Conservation (phyloP, 2,797 vertebrate genomes). For the Muscicapa striata region DNA sequence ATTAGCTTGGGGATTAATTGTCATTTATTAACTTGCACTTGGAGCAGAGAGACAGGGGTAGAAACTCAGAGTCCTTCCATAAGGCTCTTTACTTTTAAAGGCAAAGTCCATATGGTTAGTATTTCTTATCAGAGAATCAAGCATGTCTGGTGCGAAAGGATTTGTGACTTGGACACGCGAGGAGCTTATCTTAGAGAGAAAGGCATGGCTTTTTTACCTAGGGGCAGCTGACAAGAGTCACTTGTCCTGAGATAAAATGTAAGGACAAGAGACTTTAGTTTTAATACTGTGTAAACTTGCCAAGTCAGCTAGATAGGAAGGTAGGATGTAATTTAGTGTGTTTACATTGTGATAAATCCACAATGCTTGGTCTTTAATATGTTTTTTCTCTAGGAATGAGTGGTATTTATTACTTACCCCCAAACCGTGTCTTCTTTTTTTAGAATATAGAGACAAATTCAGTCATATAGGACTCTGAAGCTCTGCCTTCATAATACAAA, state of each 20-base stretch:
- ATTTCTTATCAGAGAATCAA: slow-evolving; percentile 24
- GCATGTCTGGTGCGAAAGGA: slow-evolving; percentile 1
- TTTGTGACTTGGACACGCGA: not conserved
- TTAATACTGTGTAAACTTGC: not conserved
- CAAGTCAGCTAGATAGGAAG: not conserved
- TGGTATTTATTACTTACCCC: not conserved
- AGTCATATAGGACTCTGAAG: not conserved
- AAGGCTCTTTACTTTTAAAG: slow-evolving; percentile 32
- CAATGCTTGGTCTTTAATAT: not conserved
- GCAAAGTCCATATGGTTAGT: slow-evolving; percentile 45
- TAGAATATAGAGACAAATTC: not conserved
- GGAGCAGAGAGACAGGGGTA: not conserved
- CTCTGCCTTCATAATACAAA: not conserved
- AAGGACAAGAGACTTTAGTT: not conserved
- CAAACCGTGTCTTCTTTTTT: not conserved
- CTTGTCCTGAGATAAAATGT: not conserved
- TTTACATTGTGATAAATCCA: slow-evolving; percentile 24
- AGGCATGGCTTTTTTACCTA: not conserved
- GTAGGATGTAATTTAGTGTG: not conserved
- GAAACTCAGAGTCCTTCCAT: not conserved
- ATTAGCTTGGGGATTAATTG: not conserved
- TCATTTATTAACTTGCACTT: slow-evolving; percentile 55
- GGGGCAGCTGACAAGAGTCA: not conserved
- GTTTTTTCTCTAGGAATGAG: not conserved
- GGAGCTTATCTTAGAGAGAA: slow-evolving; percentile 17